Conservation (phyloP, 1,140 invertebrate genomes). For the Brachionus calyciflorus region DNA sequence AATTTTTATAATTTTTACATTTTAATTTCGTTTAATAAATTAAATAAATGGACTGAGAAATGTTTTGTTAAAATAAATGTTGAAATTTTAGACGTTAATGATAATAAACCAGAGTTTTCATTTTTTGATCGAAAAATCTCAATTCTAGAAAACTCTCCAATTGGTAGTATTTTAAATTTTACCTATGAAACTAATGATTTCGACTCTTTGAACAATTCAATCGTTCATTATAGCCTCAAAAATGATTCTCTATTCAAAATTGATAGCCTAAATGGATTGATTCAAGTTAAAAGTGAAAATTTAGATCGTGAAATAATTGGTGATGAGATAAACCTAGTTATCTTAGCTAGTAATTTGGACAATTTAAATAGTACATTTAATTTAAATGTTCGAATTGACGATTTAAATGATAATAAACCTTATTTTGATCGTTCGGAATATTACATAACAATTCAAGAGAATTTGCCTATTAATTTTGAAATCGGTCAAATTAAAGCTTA, state of each 20-base stretch:
- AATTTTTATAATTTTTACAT: constrained; percentile 16
- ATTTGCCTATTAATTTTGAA: neutral
- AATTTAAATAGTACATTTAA: neutral
- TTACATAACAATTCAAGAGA: neutral
- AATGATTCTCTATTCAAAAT: neutral
- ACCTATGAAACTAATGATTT: neutral
- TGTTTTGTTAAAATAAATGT: neutral
- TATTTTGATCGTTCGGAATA: constrained; percentile 18
- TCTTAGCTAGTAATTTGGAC: constrained; percentile 13
- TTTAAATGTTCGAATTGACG: neutral
- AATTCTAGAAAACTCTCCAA: neutral
- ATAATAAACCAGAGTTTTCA: neutral
- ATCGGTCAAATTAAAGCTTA: neutral
- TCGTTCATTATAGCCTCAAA: neutral
- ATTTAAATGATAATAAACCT: constrained; percentile 32
- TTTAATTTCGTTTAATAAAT: neutral
- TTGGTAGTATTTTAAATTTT: neutral
- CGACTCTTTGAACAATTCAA: neutral
- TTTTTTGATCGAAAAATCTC: neutral
- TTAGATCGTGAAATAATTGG: constrained; percentile 31
- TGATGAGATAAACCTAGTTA: neutral
- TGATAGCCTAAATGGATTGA: neutral
- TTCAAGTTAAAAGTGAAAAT: neutral
- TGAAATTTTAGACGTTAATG: constrained; percentile 11
- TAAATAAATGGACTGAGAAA: neutral